Conservation (phyloP, 2,113 vertebrate genomes). For the Aspidoscelis tigris region DNA sequence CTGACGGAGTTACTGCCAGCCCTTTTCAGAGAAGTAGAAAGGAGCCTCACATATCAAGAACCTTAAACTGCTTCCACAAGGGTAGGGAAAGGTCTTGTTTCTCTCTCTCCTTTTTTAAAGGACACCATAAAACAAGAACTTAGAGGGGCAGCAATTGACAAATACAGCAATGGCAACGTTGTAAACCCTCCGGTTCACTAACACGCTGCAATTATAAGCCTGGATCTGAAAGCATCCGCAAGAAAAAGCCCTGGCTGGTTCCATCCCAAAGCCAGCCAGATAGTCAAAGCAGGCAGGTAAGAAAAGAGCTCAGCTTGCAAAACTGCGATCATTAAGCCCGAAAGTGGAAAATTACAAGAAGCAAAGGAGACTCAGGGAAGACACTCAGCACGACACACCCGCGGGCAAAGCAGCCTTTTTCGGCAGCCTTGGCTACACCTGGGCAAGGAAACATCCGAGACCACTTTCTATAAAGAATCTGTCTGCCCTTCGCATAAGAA, state of each 20-base stretch:
- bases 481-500: no score
- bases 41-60: neutral
- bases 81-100: neutral
- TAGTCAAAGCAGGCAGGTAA: neutral
- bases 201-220: neutral
- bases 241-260: neutral
- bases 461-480: neutral
- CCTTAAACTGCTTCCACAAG: neutral
- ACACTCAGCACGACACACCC: neutral
- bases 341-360: slow-evolving; percentile 5
- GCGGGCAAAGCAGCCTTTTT: neutral
- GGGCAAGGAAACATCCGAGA: neutral
- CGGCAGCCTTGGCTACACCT: neutral
- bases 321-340: neutral
- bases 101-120: no score
- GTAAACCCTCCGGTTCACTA: neutral
- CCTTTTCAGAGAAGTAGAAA: fast-evolving
- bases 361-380: neutral
- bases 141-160: neutral
- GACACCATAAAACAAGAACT: neutral
- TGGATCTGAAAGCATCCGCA: neutral
- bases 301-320: neutral
- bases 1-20: neutral
- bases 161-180: neutral
- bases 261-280: neutral